Base-by-base conservation (phyloP, 2,888 invertebrate genomes). In the Lumbricus terrestris region DNA sequence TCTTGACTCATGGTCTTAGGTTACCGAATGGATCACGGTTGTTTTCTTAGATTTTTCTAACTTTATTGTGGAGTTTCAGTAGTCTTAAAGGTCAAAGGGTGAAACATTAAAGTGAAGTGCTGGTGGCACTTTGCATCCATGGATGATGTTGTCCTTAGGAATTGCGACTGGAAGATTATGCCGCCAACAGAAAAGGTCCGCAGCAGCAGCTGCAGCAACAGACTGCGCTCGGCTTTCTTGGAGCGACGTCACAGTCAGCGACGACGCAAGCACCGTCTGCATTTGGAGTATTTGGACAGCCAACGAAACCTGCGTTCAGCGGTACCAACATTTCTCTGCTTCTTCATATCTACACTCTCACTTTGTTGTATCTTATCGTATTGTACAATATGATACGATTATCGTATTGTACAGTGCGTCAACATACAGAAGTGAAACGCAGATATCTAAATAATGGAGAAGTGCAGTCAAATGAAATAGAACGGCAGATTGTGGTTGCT, bases 111-210 rank as follows among this genome's bases (percentile, higher is more conserved):
- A 69, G 16, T 69, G n/a, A 69, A 69, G 11, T 40, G 40, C n/a
- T 23, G 47, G 8, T 20, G 47, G 23, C 20, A 23, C 20, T 47
- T 47, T 23, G 23, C 20, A n/a, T 34, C 3, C 23, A 13, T 88
- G 33, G 38, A 38, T 33, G 33, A 35, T 29, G 37, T 4, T 29
- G 37, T 42, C 18, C 42, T 3, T 92, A 95, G 95, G 99, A 99
- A 95, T 95, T 99, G 11, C 96, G 99, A 20, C 95, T 97, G 90
- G 99, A 99, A 94, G 99, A 99, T 95, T 99, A 99, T 95, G 95
- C 96, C 38, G 97, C 97, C 0, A 97, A 97, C 90, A 96, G 98
- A 6, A 99, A 99, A 82, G 93, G 94, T 90, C 94, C 93, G 29
- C 91, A 91, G 88, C 88, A 11, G 34, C 85, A 89, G 90, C 85